Base-by-base conservation (phyloP, 2,888 invertebrate species). In the Lamproptera curius region DNA sequence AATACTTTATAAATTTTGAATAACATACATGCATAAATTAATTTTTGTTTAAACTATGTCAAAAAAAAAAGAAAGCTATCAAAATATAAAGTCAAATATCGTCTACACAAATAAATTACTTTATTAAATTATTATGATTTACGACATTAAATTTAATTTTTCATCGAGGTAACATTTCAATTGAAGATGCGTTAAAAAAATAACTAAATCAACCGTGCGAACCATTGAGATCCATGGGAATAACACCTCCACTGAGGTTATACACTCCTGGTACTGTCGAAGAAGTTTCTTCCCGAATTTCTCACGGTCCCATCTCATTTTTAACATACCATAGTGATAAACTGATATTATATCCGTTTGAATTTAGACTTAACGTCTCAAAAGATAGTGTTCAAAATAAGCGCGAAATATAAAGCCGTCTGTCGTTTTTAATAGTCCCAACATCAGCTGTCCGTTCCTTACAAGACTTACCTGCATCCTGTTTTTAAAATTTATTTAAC, bases 221-320 rank as follows among this genome's bases (percentile, higher is more conserved):
- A 62, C 57, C 43, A 49, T 52, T 54, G 48, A 63, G 55, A 46
- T 66, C 60, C 79, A 78, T 79, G 81, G 73, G 81, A 79, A 78
- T 63, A 41, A 51, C 20, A 65, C 53, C 59, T 74, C 73, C 63
- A 67, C 42, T 20, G 39, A 44, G 4, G 52, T 54, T 59, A 75
- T 86, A 73, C 44, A 46, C 49, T 64, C 87, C 86, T 85, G 65
- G 85, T 87, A 80, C 46, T 57, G 65, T 65, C 69, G 78, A 84
- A 87, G 85, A 83, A 79, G 80, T 84, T 83, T 76, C 76, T 81
- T 84, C 84, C 85, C 80, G 81, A 85, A 85, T 81, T 87, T 87
- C 87, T 87, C 87, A 87, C 87, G 86, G 73, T 86, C 73, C 60
- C 68, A 73, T 72, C 70, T 72, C 72, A 62, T 66, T 78, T 76